These are phyloP conservation scores for Malthinus seriepunctatus DNA, from an alignment of 2,888 invertebrate genomes.

Conservation along the genomic window DNA sequence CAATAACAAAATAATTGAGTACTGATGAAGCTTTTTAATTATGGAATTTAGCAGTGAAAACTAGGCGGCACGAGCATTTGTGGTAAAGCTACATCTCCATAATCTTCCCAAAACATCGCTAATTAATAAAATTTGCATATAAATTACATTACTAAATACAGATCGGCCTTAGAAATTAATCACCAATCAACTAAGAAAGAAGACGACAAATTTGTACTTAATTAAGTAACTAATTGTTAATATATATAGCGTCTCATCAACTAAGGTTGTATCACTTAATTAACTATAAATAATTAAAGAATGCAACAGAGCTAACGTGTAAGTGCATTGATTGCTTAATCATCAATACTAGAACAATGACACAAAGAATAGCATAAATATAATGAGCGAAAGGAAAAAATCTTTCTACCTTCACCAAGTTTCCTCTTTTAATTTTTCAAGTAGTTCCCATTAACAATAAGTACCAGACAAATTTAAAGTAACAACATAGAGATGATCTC, in stretches of 20 bases:
- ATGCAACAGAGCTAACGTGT: neutral
- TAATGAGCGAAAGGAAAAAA: neutral
- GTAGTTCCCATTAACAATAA: neutral
- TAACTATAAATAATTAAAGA: slow-evolving; percentile 4
- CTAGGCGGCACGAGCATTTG: too few species aligned
- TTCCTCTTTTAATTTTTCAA: neutral
- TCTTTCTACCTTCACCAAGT: neutral
- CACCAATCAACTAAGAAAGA: too few species aligned
- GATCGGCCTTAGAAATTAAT: too few species aligned
- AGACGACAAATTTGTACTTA: neutral
- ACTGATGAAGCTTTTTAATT: too few species aligned
- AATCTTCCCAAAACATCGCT: too few species aligned
- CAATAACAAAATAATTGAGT: too few species aligned
- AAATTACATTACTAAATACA: too few species aligned
- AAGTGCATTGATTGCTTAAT: slow-evolving; percentile 1
- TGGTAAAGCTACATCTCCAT: too few species aligned
- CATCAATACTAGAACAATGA: neutral
- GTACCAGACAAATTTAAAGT: slow-evolving; percentile 9
- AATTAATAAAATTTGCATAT: too few species aligned
- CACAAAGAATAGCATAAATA: neutral
- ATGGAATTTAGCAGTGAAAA: too few species aligned
- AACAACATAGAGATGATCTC: slow-evolving; percentile 9
- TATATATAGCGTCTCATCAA: neutral
- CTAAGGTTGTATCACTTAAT: slow-evolving; percentile 1
- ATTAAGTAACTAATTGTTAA: slow-evolving; percentile 1